Conservation (phyloP, 2,888 invertebrate genomes). For the Himalopsyche tibetana region DNA sequence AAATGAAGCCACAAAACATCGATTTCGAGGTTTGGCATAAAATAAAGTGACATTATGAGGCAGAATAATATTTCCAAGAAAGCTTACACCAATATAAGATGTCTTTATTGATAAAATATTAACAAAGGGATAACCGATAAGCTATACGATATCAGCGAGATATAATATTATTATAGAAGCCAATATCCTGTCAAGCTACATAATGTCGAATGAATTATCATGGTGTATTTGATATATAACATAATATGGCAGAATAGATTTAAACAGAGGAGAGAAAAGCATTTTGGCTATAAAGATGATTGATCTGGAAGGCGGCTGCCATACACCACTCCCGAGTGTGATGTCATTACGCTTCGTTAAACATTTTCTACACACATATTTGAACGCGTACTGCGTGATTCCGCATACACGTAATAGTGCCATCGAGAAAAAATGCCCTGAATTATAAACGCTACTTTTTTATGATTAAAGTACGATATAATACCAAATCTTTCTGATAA, state of each 20-base stretch:
- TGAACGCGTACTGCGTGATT: neutral
- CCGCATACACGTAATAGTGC: no score
- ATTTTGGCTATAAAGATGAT: conserved; percentile 46
- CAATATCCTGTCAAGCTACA: neutral
- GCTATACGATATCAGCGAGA: neutral
- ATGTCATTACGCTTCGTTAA: conserved; percentile 50
- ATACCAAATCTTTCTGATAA: no score
- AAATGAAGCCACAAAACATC: no score
- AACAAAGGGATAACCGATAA: neutral
- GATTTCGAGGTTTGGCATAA: no score
- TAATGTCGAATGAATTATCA: conserved; percentile 25
- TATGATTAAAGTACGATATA: no score
- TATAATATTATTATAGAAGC: neutral
- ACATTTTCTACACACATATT: conserved; percentile 29
- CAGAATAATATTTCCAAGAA: no score
- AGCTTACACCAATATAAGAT: no score
- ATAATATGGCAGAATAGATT: conserved; percentile 38
- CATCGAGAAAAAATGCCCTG: no score
- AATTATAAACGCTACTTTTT: no score
- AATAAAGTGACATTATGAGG: no score
- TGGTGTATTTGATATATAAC: neutral
- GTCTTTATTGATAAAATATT: no score
- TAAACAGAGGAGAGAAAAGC: conserved; percentile 11
- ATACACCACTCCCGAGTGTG: conserved; percentile 26
- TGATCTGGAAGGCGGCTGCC: conserved; percentile 40